phyloP scores from a whole-genome alignment of 2,113 vertebrate genomes.

The Hystrix cristata region DNA sequence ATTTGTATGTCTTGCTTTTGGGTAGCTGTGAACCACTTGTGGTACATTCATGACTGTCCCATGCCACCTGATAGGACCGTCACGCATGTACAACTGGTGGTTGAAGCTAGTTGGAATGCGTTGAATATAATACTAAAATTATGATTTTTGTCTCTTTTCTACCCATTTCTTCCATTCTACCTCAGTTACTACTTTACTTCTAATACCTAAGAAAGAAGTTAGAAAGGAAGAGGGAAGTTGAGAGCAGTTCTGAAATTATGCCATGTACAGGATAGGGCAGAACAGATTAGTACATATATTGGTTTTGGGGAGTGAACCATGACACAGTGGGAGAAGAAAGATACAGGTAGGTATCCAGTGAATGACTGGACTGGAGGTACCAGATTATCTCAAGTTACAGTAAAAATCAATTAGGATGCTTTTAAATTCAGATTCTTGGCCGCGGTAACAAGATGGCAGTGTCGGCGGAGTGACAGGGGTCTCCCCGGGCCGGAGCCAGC shows the following conservation, averaged over 20 bases:
- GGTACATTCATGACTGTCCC: background rate
- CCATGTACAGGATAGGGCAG: background rate
- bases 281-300: background rate
- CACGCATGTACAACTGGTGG: background rate
- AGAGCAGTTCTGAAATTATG: background rate
- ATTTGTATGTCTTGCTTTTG: background rate
- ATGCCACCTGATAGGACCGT: background rate
- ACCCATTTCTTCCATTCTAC: background rate
- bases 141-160: background rate
- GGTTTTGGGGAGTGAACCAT: background rate
- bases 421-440: conserved; percentile 55
- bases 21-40: background rate
- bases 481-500: conserved; percentile 81
- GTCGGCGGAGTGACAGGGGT: conserved; percentile 89
- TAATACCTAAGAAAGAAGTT: background rate
- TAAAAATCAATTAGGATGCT: conserved; percentile 10
- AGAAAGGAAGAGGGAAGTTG: background rate
- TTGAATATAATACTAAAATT: background rate
- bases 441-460: conserved; percentile 96
- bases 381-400: conserved; percentile 30
- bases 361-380: conserved; percentile 32
- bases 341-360: background rate
- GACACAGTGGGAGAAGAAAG: background rate
- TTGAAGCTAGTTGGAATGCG: background rate
- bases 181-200: background rate